phyloP scores from a whole-genome alignment of 2,888 invertebrate genomes.

The Hermodice carunculata region DNA sequence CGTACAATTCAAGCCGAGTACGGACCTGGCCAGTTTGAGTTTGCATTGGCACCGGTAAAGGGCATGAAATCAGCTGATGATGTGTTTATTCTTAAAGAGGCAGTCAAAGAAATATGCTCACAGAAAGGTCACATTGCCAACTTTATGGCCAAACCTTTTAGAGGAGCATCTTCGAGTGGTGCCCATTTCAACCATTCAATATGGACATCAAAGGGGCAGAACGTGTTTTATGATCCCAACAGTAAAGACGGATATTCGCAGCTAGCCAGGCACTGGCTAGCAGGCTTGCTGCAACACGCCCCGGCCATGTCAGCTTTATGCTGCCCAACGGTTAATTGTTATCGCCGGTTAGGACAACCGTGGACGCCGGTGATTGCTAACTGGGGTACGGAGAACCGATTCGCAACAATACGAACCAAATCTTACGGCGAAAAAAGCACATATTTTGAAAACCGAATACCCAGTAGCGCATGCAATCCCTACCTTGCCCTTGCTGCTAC shows the following conservation, averaged over 20 bases:
- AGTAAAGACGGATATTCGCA: slow-evolving; percentile 17
- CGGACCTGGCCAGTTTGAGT: slow-evolving; percentile 17
- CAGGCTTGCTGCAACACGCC: slow-evolving; percentile 33
- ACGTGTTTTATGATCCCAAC: slow-evolving; percentile 22
- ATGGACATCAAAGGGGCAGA: slow-evolving; percentile 12
- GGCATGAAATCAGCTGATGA: slow-evolving; percentile 18
- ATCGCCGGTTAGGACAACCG: slow-evolving; percentile 22
- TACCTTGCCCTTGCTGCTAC: slow-evolving; percentile 38
- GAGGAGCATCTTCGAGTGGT: slow-evolving; percentile 17
- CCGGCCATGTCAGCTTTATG: slow-evolving; percentile 30
- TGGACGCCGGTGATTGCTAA: slow-evolving; percentile 14
- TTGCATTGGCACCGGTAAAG: not conserved
- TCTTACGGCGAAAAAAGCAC: slow-evolving; percentile 10
- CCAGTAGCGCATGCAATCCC: slow-evolving; percentile 31
- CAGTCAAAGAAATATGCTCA: slow-evolving; percentile 15
- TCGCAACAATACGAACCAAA: slow-evolving; percentile 19
- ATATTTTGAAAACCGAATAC: slow-evolving; percentile 34
- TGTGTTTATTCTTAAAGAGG: slow-evolving; percentile 11
- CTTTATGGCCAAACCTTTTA: slow-evolving; percentile 18
- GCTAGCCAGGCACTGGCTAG: slow-evolving; percentile 26
- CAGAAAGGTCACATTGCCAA: not conserved
- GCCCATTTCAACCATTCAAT: slow-evolving; percentile 39
- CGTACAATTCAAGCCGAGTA: slow-evolving; percentile 4
- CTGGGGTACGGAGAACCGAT: slow-evolving; percentile 29
- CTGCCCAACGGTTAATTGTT: slow-evolving; percentile 37